Percentiles rank a stretch among this genome's conserved stretches.
Conservation (phyloP, 2,888 invertebrate species). For the Leptura quadrifasciata region DNA sequence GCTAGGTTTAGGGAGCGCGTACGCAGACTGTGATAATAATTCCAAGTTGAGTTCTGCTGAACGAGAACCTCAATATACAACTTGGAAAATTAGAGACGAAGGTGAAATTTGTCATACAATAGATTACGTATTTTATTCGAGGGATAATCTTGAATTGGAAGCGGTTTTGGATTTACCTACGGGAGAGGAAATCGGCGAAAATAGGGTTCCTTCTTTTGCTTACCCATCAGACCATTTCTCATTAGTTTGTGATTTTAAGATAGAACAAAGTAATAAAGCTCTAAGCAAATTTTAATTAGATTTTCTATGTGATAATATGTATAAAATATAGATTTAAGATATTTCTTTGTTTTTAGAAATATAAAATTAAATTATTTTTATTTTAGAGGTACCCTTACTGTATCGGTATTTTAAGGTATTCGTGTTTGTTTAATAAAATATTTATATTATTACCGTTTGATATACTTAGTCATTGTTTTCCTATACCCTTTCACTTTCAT, state of each 20-base stretch:
- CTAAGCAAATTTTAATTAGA: conserved; percentile 10
- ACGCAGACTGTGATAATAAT: conserved; percentile 71
- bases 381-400: conserved; percentile 8
- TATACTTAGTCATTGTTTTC: no score
- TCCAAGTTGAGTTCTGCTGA: conserved; percentile 54
- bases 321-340: conserved; percentile 36
- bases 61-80: conserved; percentile 83
- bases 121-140: conserved; percentile 83
- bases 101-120: conserved; percentile 84
- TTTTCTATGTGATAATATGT: conserved; percentile 36
- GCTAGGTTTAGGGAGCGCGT: conserved; percentile 75
- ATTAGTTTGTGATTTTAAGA: conserved; percentile 79
- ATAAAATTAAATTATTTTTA: conserved; percentile 33
- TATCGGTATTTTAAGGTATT: conserved; percentile 21
- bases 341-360: background rate
- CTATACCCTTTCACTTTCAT: no score
- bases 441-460: background rate
- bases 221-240: conserved; percentile 89
- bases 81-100: conserved; percentile 85
- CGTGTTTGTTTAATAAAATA: conserved; percentile 29
- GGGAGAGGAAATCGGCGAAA: conserved; percentile 80
- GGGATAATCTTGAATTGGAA: conserved; percentile 76
- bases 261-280: conserved; percentile 42
- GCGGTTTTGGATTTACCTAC: conserved; percentile 78
- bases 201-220: conserved; percentile 80